These are phyloP conservation scores for Dolichopus griseipennis DNA, from an alignment of 2,888 invertebrate species.

Conservation along the genomic window DNA sequence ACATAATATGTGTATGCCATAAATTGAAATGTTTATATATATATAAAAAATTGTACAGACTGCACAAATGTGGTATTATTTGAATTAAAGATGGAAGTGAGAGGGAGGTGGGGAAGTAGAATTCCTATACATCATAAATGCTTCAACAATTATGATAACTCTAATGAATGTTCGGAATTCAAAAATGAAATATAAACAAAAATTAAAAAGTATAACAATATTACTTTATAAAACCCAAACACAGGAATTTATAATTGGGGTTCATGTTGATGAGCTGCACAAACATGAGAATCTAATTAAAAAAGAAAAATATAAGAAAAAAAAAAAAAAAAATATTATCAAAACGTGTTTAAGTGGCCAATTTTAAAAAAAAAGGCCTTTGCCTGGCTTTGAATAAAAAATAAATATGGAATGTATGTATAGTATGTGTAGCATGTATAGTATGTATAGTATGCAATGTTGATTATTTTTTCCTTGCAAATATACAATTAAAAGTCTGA, in stretches of 20 bases:
- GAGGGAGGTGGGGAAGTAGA: too few relatives aligned
- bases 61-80: too few relatives aligned
- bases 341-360: not conserved
- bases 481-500: too few relatives aligned
- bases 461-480: too few relatives aligned
- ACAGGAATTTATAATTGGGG: not conserved
- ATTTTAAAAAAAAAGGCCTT: not conserved
- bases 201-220: too few relatives aligned
- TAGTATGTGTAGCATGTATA: too few relatives aligned
- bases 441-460: not conserved
- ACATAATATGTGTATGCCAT: too few relatives aligned
- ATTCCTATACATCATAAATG: too few relatives aligned
- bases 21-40: too few relatives aligned
- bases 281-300: constrained; percentile 1
- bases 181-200: not conserved
- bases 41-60: too few relatives aligned
- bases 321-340: not conserved
- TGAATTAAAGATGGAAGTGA: too few relatives aligned
- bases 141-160: not conserved
- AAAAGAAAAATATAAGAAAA: not conserved
- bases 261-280: not conserved
- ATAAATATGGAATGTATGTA: not conserved
- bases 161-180: not conserved
- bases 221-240: too few relatives aligned
- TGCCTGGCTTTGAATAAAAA: not conserved